Base-by-base conservation (phyloP, 2,888 invertebrate species). In the Drosophila koepferae region DNA sequence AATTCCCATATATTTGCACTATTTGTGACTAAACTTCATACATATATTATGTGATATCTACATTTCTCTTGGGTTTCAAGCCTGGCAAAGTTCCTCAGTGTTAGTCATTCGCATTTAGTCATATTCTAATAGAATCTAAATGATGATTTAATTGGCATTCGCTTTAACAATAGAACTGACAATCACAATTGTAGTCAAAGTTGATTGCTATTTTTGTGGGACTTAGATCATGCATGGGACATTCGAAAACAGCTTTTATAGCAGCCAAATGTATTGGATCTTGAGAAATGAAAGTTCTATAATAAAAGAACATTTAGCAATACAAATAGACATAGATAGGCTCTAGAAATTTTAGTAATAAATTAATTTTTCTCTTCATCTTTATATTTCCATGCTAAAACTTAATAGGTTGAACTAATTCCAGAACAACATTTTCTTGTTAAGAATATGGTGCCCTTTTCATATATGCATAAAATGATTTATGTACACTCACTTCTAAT, bases 111-210 rank as follows among this genome's bases (percentile, higher is more conserved):
- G 2, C 2, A 23, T 9, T 23, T 54, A 54, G 28, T 55, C 55
- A 41, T 28, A 12, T 10, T 55, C 6, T 2, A 10, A 14, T 8
- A 18, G 12, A 18, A 28, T 41, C 12, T 0, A 18, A 28, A 31
- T 41, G n/a, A n/a, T 55, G 53, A 53, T 55, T n/a, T 7, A 55
- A 53, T 14, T 53, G 20, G 7, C 20, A 18, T 38, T 53, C 4
- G n/a, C 20, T 28, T 9, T 16, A 20, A 53, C 36, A 53, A 38
- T 36, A 36, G 20, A 53, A 36, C 8, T 20, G 9, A 34, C 14
- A 44, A 58, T 28, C 23, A 2, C 14, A 44, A 20, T 20, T 6
- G 23, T 14, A 23, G 23, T 14, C 7, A 23, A 46, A 46, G 14
- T 46, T 8, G 4, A 16, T 20, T 44, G 18, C 16, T 20, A 20